Conservation (phyloP, 1,140 invertebrate species). For the Manduca sexta region DNA sequence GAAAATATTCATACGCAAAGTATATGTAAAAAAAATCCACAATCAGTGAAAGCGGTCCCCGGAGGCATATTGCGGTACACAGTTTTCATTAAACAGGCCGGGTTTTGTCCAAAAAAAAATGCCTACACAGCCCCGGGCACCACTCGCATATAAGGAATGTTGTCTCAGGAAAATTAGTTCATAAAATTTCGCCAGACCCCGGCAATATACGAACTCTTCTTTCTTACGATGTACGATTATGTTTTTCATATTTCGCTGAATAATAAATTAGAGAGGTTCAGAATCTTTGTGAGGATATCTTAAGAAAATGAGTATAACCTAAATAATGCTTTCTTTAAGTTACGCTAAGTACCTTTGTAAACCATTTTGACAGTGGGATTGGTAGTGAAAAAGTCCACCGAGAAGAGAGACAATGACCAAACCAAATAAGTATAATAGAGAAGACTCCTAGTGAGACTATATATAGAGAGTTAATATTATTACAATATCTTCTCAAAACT, state of each 20-base stretch:
- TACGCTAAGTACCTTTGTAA: too few relatives aligned
- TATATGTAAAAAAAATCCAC: slow-evolving; percentile 44
- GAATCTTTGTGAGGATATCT: slow-evolving; percentile 17
- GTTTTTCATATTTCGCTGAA: slow-evolving; percentile 7
- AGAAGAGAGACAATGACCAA: too few relatives aligned
- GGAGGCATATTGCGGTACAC: slow-evolving; percentile 56
- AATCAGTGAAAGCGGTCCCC: slow-evolving; percentile 61
- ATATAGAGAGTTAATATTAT: too few relatives aligned
- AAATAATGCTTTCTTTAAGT: too few relatives aligned
- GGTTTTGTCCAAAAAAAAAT: slow-evolving; percentile 65
- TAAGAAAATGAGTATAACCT: too few relatives aligned
- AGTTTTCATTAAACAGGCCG: slow-evolving; percentile 65
- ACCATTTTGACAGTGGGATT: too few relatives aligned
- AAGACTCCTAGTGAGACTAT: too few relatives aligned
- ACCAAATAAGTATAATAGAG: too few relatives aligned
- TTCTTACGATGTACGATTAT: slow-evolving; percentile 18
- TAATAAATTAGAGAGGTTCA: not conserved
- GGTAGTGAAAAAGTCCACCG: too few relatives aligned
- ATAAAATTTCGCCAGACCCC: slow-evolving; percentile 53
- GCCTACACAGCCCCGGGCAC: slow-evolving; percentile 47
- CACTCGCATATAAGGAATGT: slow-evolving; percentile 63
- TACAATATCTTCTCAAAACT: too few relatives aligned
- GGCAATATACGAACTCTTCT: slow-evolving; percentile 20
- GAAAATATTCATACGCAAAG: slow-evolving; percentile 55
- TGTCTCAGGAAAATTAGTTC: slow-evolving; percentile 67